Evolutionary conservation across 2,797 vertebrate species (phyloP).

Genomic region (Kryptolebias ocellatus): DNA sequence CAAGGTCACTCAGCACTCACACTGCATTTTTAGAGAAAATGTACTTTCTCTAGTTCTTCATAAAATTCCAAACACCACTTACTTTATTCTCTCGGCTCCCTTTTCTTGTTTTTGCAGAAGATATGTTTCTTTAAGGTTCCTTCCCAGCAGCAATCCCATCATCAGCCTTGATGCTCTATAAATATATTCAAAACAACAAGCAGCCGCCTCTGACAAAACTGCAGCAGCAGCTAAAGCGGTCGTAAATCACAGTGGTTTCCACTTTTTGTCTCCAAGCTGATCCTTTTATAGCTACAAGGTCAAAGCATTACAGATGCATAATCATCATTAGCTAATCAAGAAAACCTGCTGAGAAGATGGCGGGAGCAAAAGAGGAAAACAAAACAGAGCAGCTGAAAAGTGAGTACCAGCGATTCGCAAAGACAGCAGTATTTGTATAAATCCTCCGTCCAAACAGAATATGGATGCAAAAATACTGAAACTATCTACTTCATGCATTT

Average conservation of each 20-base stretch:
- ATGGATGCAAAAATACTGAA: background rate
- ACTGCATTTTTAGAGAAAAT: no score
- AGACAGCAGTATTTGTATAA: background rate
- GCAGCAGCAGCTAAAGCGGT: background rate
- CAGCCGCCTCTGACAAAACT: background rate
- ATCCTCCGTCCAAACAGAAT: background rate
- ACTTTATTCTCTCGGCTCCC: background rate
- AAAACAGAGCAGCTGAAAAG: background rate
- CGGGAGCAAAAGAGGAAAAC: background rate
- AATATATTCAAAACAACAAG: background rate
- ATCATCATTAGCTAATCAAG: conserved; percentile 33
- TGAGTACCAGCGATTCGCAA: background rate
- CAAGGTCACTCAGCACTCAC: no score
- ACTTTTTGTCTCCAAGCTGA: background rate
- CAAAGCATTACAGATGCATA: conserved; percentile 20
- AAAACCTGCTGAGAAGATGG: conserved; percentile 24
- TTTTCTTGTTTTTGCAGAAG: background rate
- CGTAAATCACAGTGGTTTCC: background rate
- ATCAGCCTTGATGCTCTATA: background rate
- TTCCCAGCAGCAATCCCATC: background rate
- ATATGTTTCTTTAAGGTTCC: background rate
- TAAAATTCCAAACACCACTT: no score
- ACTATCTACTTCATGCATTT: no score
- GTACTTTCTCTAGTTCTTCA: no score
- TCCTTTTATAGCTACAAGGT: conserved; percentile 26